Evolutionary conservation across 2,113 vertebrate species (phyloP).

Genomic region (Vulpes vulpes): DNA sequence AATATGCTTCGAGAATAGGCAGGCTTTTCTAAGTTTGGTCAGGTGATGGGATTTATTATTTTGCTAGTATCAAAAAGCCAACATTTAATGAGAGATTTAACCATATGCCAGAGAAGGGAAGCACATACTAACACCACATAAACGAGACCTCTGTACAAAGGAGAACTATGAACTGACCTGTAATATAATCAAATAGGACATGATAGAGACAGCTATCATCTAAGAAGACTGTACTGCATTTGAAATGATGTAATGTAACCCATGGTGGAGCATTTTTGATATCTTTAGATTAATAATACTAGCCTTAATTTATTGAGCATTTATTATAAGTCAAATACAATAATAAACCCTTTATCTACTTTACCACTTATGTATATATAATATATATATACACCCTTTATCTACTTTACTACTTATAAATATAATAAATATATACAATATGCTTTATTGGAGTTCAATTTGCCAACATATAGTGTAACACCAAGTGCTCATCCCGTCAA

Average conservation of each 20-base stretch:
- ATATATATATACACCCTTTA: too few relatives aligned
- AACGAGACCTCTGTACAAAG: background rate
- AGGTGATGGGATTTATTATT: constrained; percentile 22
- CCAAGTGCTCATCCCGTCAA: too few relatives aligned
- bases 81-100: constrained; percentile 39
- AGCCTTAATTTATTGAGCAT: background rate
- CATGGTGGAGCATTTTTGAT: background rate
- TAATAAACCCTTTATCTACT: background rate
- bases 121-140: background rate
- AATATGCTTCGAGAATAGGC: constrained; percentile 37
- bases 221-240: background rate
- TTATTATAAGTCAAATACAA: background rate
- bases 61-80: background rate
- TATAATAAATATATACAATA: too few relatives aligned
- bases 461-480: too few relatives aligned
- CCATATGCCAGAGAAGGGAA: background rate
- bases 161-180: background rate
- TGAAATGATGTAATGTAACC: constrained; percentile 3
- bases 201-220: background rate
- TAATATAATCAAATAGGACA: background rate
- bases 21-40: constrained; percentile 22
- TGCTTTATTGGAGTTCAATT: too few relatives aligned
- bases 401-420: too few relatives aligned
- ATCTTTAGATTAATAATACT: background rate
- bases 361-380: background rate